These are phyloP conservation scores for Perca flavescens DNA, from an alignment of 2,113 vertebrate genomes.

Conservation along the genomic window DNA sequence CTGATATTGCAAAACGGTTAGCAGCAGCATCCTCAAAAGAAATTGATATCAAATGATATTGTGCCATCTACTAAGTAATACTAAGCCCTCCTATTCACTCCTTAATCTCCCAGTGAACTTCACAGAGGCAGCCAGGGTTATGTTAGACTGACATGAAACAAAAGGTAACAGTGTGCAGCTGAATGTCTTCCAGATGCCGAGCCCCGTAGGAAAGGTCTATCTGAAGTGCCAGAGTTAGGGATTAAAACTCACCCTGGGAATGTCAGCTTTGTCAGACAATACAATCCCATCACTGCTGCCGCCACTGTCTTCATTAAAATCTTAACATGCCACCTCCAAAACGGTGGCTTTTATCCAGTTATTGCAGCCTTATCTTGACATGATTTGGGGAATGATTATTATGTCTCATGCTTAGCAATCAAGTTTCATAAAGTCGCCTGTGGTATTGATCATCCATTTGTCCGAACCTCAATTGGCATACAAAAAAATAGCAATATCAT, in stretches of 20 bases:
- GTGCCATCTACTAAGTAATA: constrained; percentile 26
- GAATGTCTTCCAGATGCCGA: constrained; percentile 40
- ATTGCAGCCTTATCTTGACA: neutral
- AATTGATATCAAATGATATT: constrained; percentile 37
- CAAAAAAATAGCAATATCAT: constrained; percentile 6
- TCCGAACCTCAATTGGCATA: neutral
- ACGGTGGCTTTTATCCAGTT: constrained; percentile 7
- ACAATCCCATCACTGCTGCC: constrained; percentile 31
- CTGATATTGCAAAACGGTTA: constrained; percentile 32
- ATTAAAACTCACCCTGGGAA: constrained; percentile 71
- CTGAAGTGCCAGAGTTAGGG: constrained; percentile 53
- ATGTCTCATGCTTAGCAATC: neutral
- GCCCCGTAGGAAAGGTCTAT: constrained; percentile 30
- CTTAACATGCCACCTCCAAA: constrained; percentile 36
- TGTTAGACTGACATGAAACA: constrained; percentile 49
- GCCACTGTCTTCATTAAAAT: constrained; percentile 48
- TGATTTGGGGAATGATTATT: constrained; percentile 16
- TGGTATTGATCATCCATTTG: neutral
- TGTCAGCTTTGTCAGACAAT: constrained; percentile 62
- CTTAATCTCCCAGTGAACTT: constrained; percentile 48
- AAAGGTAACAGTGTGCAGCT: constrained; percentile 54
- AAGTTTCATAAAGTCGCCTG: neutral
- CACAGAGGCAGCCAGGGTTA: constrained; percentile 25
- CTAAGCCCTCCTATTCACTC: constrained; percentile 26
- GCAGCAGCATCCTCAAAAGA: constrained; percentile 24